Base-by-base conservation (phyloP, 2,113 vertebrate genomes). In the Cranoglanis bouderius region DNA sequence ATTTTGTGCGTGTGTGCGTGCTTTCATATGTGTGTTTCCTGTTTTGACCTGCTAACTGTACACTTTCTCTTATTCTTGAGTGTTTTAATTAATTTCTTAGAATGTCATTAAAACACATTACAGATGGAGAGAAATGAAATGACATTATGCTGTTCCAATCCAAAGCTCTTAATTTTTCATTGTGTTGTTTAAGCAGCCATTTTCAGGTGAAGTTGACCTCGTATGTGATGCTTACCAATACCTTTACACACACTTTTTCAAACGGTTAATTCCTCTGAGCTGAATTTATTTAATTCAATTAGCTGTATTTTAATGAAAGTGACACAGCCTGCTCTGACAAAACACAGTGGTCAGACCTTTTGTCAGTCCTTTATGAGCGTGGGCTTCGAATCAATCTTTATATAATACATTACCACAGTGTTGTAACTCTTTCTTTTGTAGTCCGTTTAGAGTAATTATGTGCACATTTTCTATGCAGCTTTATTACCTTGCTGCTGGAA, bases 251-350 rank as follows among this genome's bases (percentile, higher is more conserved):
- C 26, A 6, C 16, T 55, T 26, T 77, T 75, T n/a, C 3, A 75
- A 16, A 6, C 35, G 0, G 32, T 57, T 86, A 74, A 59, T 75
- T 86, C 70, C 38, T 26, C 72, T 32, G 53, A 77, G 53, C 38
- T 86, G 70, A 86, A 61, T 74, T 43, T 40, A 59, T 86, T 55
- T 43, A 53, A 82, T 70, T 57, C 9, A 53, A 40, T 77, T 40
- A 86, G 63, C 72, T 74, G 32, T 40, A 43, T 86, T n/a, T 59
- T 77, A 74, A 77, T 75, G 85, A 38, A 77, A 1, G 72, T 75
- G 53, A 29, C 26, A 35, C 35, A 77, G 12, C 53, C 84, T 55
- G 84, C 29, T 74, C 65, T 85, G 65, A 72, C 49, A 72, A 55
- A 85, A 85, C 24, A 43, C 55, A 26, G 81, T 82, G 55, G 55